A percentile compares a stretch with the other conserved stretches of the same genome.
Conservation (phyloP, 1,140 invertebrate genomes). For the Neotoxoptera formosana region DNA sequence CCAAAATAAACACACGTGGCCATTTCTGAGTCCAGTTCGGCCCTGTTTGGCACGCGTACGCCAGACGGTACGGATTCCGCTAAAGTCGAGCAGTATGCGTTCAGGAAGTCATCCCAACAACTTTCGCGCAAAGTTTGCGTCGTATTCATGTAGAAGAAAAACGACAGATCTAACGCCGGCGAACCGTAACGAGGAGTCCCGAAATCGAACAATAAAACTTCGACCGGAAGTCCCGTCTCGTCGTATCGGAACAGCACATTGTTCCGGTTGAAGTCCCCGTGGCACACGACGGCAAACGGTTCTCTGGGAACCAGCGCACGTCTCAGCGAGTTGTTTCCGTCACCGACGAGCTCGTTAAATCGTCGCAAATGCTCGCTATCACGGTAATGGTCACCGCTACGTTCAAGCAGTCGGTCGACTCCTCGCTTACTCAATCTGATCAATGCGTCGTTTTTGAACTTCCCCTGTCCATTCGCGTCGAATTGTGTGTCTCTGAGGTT, state of each 20-base stretch:
- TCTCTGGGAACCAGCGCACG: constrained; percentile 58
- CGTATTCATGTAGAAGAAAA: constrained; percentile 64
- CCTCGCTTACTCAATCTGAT: not conserved
- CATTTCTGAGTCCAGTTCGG: not conserved
- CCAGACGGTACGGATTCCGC: not conserved
- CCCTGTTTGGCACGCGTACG: not conserved
- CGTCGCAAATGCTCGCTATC: not conserved
- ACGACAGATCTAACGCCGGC: constrained; percentile 64
- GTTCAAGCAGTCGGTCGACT: not conserved
- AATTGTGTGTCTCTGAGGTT: not conserved
- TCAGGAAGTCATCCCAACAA: constrained; percentile 62
- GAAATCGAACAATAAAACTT: constrained; percentile 64
- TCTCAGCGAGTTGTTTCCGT: not conserved
- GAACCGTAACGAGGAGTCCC: constrained; percentile 63
- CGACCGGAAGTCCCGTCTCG: constrained; percentile 56
- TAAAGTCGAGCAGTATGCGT: constrained; percentile 62
- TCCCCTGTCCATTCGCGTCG: not conserved
- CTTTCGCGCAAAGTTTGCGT: constrained; percentile 58
- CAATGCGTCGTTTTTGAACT: not conserved
- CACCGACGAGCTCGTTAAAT: not conserved
- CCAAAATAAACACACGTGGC: not conserved
- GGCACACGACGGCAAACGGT: constrained; percentile 63
- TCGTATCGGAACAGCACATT: constrained; percentile 62
- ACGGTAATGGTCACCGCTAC: not conserved
- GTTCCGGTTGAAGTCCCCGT: constrained; percentile 65